These are phyloP conservation scores for Heliconius himera DNA, from an alignment of 1,140 invertebrate species.

Conservation along the genomic window DNA sequence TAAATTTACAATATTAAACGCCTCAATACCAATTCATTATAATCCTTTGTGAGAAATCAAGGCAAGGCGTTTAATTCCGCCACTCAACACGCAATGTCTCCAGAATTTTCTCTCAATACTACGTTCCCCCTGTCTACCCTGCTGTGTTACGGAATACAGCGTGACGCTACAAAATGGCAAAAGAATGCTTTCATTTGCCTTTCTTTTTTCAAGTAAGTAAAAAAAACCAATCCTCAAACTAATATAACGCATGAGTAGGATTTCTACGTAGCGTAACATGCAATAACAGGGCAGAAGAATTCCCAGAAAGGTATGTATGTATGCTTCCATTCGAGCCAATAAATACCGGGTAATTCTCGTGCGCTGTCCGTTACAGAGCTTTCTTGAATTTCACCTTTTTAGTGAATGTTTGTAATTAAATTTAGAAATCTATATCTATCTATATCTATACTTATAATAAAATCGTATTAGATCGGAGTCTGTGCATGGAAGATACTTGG, in stretches of 20 bases:
- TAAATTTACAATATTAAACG: no score
- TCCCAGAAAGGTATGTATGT: constrained; percentile 7
- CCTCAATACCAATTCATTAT: no score
- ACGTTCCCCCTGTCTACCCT: no score
- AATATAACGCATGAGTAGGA: neutral
- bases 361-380: neutral
- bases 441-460: no score
- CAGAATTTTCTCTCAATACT: no score
- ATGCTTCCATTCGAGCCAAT: neutral
- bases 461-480: no score
- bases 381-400: neutral
- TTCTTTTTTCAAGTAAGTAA: neutral
- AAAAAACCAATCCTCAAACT: neutral
- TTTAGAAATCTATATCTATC: neutral
- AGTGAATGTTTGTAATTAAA: neutral
- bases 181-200: neutral
- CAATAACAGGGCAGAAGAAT: constrained; percentile 14
- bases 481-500: no score
- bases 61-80: no score
- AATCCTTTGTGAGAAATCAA: no score
- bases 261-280: neutral
- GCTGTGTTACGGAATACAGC: no score
- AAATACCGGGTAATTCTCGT: neutral
- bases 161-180: neutral
- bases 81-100: no score